These are phyloP conservation scores for Phalacrocorax brasilianus DNA, from an alignment of 2,113 vertebrate genomes.

Conservation along the genomic window DNA sequence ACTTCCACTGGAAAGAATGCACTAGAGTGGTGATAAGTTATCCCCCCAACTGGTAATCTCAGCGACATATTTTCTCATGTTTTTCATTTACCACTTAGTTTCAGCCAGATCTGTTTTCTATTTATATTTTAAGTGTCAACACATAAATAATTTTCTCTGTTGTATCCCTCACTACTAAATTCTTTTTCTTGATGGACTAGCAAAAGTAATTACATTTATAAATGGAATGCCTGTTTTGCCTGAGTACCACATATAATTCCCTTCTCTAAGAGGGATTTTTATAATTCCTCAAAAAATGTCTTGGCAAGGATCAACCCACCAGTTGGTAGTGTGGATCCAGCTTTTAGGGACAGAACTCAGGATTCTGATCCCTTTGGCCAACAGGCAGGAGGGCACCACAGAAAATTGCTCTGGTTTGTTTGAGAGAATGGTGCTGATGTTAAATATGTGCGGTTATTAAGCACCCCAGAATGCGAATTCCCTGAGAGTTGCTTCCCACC, in stretches of 20 bases:
- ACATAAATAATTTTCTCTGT: conserved; percentile 39
- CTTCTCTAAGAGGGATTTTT: conserved; percentile 57
- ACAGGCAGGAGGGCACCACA: conserved; percentile 6
- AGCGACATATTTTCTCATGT: conserved; percentile 20
- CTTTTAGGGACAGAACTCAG: not conserved
- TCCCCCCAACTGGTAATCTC: not conserved
- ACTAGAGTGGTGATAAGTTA: not conserved
- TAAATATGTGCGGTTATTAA: conserved; percentile 11
- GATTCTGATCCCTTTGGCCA: conserved; percentile 10
- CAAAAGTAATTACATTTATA: conserved; percentile 65
- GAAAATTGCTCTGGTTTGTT: not conserved
- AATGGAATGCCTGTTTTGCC: conserved; percentile 58
- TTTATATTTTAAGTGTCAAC: conserved; percentile 44
- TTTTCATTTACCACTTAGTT: conserved; percentile 34
- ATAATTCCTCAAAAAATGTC: conserved; percentile 62
- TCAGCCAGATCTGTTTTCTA: conserved; percentile 43
- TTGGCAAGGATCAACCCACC: conserved; percentile 37
- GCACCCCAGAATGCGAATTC: not conserved
- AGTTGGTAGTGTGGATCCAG: conserved; percentile 4
- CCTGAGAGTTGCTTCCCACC: conserved; percentile 18
- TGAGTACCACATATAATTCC: conserved; percentile 50
- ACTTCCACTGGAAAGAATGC: not conserved
- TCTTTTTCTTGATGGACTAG: conserved; percentile 47
- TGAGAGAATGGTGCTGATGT: not conserved
- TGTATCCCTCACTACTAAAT: conserved; percentile 47